phyloP scores from a whole-genome alignment of 2,797 vertebrate genomes.

The Crocidura indochinensis region DNA sequence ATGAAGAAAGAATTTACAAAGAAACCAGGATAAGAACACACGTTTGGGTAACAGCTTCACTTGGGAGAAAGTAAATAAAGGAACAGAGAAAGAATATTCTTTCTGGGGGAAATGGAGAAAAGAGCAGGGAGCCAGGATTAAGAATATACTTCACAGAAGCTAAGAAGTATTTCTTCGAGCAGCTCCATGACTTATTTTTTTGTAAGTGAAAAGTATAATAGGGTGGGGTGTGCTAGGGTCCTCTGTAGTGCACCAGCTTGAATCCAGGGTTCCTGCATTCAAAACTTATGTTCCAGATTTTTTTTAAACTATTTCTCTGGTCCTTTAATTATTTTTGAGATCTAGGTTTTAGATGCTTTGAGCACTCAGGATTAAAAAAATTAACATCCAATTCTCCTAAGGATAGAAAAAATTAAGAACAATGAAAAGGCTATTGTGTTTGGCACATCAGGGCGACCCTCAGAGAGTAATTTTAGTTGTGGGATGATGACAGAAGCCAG shows the following conservation, averaged over 20 bases:
- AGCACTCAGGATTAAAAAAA: slow-evolving; percentile 29
- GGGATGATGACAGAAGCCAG: background rate
- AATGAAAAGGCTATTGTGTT: slow-evolving; percentile 28
- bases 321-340: slow-evolving; percentile 7
- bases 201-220: too few relatives aligned
- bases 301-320: slow-evolving; percentile 9
- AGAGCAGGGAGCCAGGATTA: background rate
- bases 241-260: too few relatives aligned
- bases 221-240: too few relatives aligned
- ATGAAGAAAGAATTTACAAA: background rate
- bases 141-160: background rate
- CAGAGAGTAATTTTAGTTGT: slow-evolving; percentile 59
- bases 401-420: slow-evolving; percentile 4
- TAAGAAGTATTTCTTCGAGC: background rate
- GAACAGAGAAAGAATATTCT: background rate
- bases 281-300: too few relatives aligned
- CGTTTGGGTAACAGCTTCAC: background rate
- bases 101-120: background rate
- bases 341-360: background rate
- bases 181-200: too few relatives aligned
- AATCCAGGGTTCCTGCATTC: too few relatives aligned
- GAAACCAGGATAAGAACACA: background rate
- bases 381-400: background rate
- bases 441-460: background rate
- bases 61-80: slow-evolving; percentile 11